A percentile compares a stretch with the other conserved stretches of the same genome.
Evolutionary conservation across 1,140 invertebrate species (phyloP).

Genomic region (Diorhabda sublineata): DNA sequence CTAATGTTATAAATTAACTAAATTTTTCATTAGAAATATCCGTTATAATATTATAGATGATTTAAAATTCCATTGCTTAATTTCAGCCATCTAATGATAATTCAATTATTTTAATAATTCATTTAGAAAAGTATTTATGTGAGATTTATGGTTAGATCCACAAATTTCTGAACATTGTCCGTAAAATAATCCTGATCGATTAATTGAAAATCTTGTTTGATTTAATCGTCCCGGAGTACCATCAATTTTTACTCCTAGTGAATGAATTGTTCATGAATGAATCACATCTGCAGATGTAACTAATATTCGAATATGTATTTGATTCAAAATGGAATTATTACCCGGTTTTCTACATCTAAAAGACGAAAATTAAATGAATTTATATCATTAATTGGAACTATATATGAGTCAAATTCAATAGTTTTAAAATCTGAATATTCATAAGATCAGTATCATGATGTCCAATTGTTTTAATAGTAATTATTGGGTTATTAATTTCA

Average conservation of each 20-base stretch:
- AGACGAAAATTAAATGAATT: constrained; percentile 49
- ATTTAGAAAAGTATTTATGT: constrained; percentile 54
- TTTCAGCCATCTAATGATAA: constrained; percentile 60
- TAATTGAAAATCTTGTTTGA: constrained; percentile 56
- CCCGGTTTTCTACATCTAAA: constrained; percentile 62
- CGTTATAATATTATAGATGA: constrained; percentile 45
- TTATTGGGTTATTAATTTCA: constrained; percentile 52
- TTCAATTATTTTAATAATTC: constrained; percentile 52
- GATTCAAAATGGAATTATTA: constrained; percentile 54
- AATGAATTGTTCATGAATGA: constrained; percentile 63
- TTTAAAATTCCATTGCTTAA: constrained; percentile 58
- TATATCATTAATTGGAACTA: constrained; percentile 42
- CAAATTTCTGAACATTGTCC: constrained; percentile 79
- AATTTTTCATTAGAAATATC: constrained; percentile 44
- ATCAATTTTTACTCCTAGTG: constrained; percentile 62
- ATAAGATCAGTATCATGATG: constrained; percentile 34
- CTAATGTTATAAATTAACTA: constrained; percentile 53
- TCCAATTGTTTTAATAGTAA: constrained; percentile 53
- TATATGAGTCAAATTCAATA: constrained; percentile 62
- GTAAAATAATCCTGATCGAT: constrained; percentile 58
- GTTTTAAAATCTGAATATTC: constrained; percentile 30
- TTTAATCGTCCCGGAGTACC: constrained; percentile 64
- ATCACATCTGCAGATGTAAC: constrained; percentile 61
- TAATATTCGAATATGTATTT: constrained; percentile 53
- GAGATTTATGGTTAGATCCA: constrained; percentile 65